Conservation (phyloP, 2,797 vertebrate genomes). For the Sylvia borin region DNA sequence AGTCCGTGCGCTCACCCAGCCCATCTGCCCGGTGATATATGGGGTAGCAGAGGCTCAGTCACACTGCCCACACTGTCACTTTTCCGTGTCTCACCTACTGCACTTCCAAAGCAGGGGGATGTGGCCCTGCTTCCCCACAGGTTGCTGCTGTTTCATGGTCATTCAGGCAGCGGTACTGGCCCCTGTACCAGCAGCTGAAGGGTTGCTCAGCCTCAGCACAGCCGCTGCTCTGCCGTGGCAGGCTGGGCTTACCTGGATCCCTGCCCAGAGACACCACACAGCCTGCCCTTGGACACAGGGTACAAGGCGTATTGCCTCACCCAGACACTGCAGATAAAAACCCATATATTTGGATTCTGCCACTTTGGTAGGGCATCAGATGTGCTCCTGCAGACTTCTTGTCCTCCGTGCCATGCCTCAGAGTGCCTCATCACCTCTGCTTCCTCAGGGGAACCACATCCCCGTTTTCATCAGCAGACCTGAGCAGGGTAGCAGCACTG, state of each 20-base stretch:
- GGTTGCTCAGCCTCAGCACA: rapidly evolving
- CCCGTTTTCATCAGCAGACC: not conserved
- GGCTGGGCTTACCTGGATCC: not conserved
- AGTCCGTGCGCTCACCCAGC: rapidly evolving
- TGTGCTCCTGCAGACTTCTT: not conserved
- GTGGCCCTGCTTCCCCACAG: not conserved
- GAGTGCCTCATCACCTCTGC: not conserved
- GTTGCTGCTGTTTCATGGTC: rapidly evolving
- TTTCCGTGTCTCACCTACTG: not conserved
- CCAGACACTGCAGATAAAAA: not conserved
- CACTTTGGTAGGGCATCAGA: not conserved
- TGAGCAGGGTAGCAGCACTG: rapidly evolving
- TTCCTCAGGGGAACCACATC: not conserved
- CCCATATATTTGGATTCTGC: not conserved
- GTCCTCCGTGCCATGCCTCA: not conserved
- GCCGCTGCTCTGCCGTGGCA: rapidly evolving
- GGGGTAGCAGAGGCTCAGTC: not conserved
- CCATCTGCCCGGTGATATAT: no score
- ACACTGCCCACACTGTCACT: not conserved
- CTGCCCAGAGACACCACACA: not conserved
- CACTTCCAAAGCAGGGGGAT: not conserved
- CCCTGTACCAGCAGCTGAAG: not conserved
- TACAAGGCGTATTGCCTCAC: not conserved
- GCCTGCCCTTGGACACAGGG: not conserved
- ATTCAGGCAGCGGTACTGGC: rapidly evolving